phyloP scores from a whole-genome alignment of 2,113 vertebrate genomes.

The Hippopotamus amphibius region DNA sequence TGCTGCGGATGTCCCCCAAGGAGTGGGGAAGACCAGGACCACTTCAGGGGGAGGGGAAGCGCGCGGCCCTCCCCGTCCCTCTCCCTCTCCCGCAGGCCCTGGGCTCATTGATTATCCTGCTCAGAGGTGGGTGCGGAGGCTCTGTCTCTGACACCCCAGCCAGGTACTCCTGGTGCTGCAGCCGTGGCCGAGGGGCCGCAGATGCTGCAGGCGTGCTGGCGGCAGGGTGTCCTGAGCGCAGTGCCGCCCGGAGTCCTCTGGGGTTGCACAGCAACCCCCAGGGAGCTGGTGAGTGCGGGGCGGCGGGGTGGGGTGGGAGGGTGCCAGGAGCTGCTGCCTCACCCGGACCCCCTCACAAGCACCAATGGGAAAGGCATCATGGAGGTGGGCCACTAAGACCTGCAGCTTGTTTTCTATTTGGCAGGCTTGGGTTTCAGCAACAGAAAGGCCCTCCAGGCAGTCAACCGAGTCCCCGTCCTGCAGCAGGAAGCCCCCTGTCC shows the following conservation, averaged over 20 bases:
- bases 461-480: neutral
- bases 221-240: no score
- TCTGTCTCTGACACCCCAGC: neutral
- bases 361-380: neutral
- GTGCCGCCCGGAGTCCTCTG: neutral
- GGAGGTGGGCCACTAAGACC: neutral
- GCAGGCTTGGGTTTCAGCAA: neutral
- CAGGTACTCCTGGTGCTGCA: neutral
- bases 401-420: neutral
- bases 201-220: rapidly evolving
- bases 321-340: rapidly evolving
- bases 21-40: constrained; percentile 48
- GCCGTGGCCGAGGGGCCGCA: rapidly evolving
- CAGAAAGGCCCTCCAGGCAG: neutral
- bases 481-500: neutral
- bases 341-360: no score
- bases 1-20: neutral
- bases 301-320: no score
- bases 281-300: neutral
- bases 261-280: rapidly evolving
- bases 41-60: neutral
- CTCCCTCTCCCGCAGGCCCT: neutral
- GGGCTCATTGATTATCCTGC: rapidly evolving
- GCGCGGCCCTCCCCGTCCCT: no score
- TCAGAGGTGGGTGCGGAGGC: neutral